Evolutionary conservation across 2,113 vertebrate genomes (phyloP).

Genomic region (Stomatorhinus ivindoensis): DNA sequence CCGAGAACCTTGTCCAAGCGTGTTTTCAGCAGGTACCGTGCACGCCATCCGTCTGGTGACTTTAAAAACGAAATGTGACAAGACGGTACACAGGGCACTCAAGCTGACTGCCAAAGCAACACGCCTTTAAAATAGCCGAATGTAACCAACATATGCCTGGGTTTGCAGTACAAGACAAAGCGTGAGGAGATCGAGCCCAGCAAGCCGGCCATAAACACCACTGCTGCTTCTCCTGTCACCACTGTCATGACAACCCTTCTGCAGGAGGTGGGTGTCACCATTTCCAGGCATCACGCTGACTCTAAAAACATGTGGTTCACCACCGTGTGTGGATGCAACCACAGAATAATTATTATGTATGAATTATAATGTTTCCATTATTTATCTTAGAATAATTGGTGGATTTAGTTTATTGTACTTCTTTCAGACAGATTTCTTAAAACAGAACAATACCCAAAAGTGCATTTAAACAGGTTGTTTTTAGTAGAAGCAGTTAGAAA

Average conservation of each 20-base stretch:
- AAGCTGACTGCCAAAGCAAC: background rate
- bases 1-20: slow-evolving; percentile 93
- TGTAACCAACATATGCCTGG: slow-evolving; percentile 14
- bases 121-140: background rate
- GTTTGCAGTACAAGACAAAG: slow-evolving; percentile 84
- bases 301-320: background rate
- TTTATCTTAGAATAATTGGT: background rate
- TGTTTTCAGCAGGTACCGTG: slow-evolving; percentile 89
- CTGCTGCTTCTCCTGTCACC: slow-evolving; percentile 49
- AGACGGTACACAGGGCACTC: background rate
- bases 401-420: background rate
- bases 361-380: background rate
- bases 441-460: background rate
- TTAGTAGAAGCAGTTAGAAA: background rate
- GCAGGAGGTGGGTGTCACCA: slow-evolving; percentile 50
- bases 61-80: background rate
- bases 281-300: background rate
- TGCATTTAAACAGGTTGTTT: background rate
- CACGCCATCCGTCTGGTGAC: background rate
- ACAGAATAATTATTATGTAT: background rate
- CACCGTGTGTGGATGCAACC: background rate
- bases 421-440: background rate
- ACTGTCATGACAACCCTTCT: slow-evolving; percentile 44
- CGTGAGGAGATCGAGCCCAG: slow-evolving; percentile 66
- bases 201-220: slow-evolving; percentile 35